Percentiles rank a stretch among this genome's conserved stretches.
phyloP scores from a whole-genome alignment of 1,140 invertebrate species.

The Drosophila grimshawi region DNA sequence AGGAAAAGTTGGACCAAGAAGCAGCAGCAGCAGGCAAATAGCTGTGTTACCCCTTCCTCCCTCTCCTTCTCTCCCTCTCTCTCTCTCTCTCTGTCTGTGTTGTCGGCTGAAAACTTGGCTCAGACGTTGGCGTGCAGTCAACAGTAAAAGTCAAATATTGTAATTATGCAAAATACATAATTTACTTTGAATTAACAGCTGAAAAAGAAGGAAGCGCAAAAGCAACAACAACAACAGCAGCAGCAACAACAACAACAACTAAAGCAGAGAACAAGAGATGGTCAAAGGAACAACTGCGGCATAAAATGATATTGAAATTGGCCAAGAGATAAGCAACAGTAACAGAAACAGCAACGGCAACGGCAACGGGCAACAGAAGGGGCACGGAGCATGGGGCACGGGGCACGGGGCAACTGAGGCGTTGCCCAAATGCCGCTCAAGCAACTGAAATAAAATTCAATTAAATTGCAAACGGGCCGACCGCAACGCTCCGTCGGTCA shows the following conservation, averaged over 20 bases:
- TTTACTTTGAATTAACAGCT: constrained; percentile 83
- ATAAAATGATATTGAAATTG: constrained; percentile 70
- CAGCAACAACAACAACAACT: constrained; percentile 10
- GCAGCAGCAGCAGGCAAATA: constrained; percentile 9
- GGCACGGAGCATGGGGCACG: constrained; percentile 2
- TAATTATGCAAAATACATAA: constrained; percentile 83
- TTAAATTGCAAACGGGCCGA: constrained; percentile 70
- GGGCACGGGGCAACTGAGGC: constrained; percentile 49
- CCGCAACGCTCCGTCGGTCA: constrained; percentile 59
- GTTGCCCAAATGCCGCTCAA: constrained; percentile 74
- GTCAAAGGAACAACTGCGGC: constrained; percentile 23
- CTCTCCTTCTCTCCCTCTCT: background rate
- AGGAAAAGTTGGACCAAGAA: background rate
- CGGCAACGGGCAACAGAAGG: no score
- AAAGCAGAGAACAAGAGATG: constrained; percentile 18
- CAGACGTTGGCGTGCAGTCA: constrained; percentile 66
- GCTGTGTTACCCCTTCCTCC: constrained; percentile 17
- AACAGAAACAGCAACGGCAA: constrained; percentile 11
- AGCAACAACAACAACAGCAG: constrained; percentile 14
- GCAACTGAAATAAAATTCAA: constrained; percentile 79
- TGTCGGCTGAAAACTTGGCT: background rate
- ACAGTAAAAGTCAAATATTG: constrained; percentile 82
- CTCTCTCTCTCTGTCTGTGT: background rate
- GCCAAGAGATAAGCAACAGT: constrained; percentile 54
- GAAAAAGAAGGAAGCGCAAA: constrained; percentile 51